These are phyloP conservation scores for Caenorhabditis latens DNA, from an alignment of 1,140 invertebrate genomes.

Conservation along the genomic window DNA sequence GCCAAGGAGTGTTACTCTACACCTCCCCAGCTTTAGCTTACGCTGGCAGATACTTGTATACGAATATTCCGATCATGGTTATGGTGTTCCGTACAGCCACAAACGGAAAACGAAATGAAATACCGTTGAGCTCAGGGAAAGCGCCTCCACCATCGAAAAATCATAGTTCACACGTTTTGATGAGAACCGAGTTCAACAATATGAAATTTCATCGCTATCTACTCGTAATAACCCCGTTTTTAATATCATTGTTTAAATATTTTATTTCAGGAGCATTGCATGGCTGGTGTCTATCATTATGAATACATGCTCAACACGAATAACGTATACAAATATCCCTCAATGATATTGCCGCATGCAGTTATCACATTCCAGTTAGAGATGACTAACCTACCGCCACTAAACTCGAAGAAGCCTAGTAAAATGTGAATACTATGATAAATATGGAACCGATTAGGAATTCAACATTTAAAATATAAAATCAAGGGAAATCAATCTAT, in stretches of 20 bases:
- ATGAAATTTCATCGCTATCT: background rate
- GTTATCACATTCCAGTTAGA: background rate
- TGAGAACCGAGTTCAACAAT: background rate
- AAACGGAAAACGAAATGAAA: background rate
- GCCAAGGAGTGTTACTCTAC: conserved; percentile 4
- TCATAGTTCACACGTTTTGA: background rate
- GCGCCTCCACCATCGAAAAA: conserved; percentile 4
- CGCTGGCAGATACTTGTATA: conserved; percentile 10
- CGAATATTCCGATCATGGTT: background rate
- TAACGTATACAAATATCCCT: background rate
- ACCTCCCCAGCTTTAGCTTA: background rate
- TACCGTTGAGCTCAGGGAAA: background rate
- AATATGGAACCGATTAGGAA: background rate
- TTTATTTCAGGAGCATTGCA: background rate
- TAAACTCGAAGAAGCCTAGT: background rate
- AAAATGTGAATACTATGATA: conserved; percentile 14
- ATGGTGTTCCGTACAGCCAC: background rate
- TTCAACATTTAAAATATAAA: background rate
- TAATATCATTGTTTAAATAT: background rate
- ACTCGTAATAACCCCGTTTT: background rate
- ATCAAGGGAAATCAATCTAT: no score
- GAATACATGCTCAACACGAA: background rate
- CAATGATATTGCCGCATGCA: conserved; percentile 10
- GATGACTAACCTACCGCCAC: background rate
- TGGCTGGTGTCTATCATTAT: background rate